phyloP scores from a whole-genome alignment of 2,113 vertebrate genomes.

The Charadrius vociferus region DNA sequence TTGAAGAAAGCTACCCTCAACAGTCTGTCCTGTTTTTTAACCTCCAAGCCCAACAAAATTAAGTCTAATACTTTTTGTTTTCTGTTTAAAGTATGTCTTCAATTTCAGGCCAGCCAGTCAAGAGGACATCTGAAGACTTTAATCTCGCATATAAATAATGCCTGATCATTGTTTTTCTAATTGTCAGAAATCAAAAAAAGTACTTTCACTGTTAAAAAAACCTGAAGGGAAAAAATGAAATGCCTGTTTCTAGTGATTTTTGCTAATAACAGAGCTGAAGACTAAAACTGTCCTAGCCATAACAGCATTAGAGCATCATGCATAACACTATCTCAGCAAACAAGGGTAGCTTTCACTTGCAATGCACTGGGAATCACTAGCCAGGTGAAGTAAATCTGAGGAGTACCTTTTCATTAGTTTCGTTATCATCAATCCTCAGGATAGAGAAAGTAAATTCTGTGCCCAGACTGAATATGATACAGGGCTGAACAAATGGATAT shows the following conservation, averaged over 20 bases:
- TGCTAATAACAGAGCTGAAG: not conserved
- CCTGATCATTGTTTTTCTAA: not conserved
- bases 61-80: not conserved
- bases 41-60: not conserved
- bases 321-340: not conserved
- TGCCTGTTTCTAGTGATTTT: not conserved
- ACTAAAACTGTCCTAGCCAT: not conserved
- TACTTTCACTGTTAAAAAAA: not conserved
- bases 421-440: not conserved
- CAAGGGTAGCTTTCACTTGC: not conserved
- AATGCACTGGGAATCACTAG: not conserved
- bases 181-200: not conserved
- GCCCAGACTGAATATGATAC: not conserved
- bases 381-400: not conserved
- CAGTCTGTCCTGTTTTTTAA: not conserved
- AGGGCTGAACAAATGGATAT: not conserved
- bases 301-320: not conserved
- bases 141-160: not conserved
- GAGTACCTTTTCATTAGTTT: not conserved
- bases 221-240: not conserved
- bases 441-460: not conserved
- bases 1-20: not conserved
- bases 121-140: not conserved
- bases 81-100: not conserved
- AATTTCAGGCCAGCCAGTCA: not conserved